Evolutionary conservation across 2,113 vertebrate genomes (phyloP), one percentile per base, ranked within the genome.

Genomic region (Catharus minimus): DNA sequence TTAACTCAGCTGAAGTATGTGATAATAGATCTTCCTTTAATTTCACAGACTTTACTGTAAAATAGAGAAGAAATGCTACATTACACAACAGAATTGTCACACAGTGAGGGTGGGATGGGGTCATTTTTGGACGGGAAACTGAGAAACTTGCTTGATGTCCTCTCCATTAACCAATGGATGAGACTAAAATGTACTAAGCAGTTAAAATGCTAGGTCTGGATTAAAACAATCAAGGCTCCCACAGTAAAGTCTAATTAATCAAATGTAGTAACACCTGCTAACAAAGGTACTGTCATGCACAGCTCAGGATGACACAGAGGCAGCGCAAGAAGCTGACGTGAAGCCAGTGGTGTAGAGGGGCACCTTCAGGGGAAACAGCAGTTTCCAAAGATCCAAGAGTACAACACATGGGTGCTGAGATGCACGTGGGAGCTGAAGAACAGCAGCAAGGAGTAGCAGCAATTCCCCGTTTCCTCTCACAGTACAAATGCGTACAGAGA

Each of bases 1-100:
- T 98, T 92, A 99, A 97, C 92, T 99, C 98, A 89, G 97, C 96
- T 43, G 98, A 96, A 53, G 97, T 98, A 94, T 98, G 97, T 53
- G 97, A 98, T 82, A 99, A 93, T 28, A 99, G 97, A 96, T 98
- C 98, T 88, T 97, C 97, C 96, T 98, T 99, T 96, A 98, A 97
- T 90, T 98, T 97, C 50, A 97, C 98, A 97, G 98, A 96, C 91
- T 97, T 97, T 87, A 97, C 98, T 96, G 92, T 74, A 95, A 95
- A 95, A 77, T 86, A 96, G 79, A 95, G 92, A 92, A 86, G 95
- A 93, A 85, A 89, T 5, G 71, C 82, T 78, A 66, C 64, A 76
- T 94, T 89, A 94, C 46, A 91, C 44, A 93, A 90, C 58, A 92
- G 79, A 82, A 95, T 75, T 95, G 53, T 56, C 89, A 94, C 67